Conservation (phyloP, 2,888 invertebrate species). For the Rutpela maculata region DNA sequence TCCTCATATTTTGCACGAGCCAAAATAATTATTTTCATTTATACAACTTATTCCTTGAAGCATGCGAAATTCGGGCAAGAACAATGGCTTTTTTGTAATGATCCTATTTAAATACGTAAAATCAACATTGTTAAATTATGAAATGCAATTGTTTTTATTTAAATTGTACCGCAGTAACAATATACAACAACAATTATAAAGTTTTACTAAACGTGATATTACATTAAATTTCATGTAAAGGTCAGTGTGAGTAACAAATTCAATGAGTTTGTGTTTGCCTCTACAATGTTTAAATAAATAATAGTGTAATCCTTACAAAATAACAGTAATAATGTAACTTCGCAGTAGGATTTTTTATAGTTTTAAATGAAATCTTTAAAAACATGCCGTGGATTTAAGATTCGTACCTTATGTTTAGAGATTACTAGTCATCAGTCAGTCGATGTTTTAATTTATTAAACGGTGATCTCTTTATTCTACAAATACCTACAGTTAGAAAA, state of each 20-base stretch:
- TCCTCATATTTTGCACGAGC: constrained; percentile 21
- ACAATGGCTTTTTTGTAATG: constrained; percentile 22
- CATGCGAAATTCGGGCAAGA: constrained; percentile 25
- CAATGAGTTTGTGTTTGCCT: not conserved
- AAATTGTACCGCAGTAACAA: constrained; percentile 3
- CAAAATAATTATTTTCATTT: constrained; percentile 26
- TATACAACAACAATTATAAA: constrained; percentile 1
- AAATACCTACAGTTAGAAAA: too few species aligned
- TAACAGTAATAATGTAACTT: not conserved
- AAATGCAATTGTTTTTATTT: constrained; percentile 26
- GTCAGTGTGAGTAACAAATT: constrained; percentile 20
- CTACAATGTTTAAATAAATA: constrained; percentile 1
- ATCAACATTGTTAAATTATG: constrained; percentile 25
- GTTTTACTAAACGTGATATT: constrained; percentile 3
- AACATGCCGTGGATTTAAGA: not conserved
- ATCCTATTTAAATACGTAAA: constrained; percentile 12
- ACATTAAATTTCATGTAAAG: constrained; percentile 9
- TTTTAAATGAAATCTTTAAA: not conserved
- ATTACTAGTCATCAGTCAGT: too few species aligned
- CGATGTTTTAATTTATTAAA: too few species aligned
- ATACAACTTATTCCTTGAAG: constrained; percentile 26
- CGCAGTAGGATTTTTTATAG: not conserved
- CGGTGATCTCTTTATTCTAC: too few species aligned
- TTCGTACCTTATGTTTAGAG: too few species aligned
- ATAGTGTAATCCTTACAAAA: constrained; percentile 6